Conservation (phyloP, 2,797 vertebrate genomes). For the Brachyalestes nurse region DNA sequence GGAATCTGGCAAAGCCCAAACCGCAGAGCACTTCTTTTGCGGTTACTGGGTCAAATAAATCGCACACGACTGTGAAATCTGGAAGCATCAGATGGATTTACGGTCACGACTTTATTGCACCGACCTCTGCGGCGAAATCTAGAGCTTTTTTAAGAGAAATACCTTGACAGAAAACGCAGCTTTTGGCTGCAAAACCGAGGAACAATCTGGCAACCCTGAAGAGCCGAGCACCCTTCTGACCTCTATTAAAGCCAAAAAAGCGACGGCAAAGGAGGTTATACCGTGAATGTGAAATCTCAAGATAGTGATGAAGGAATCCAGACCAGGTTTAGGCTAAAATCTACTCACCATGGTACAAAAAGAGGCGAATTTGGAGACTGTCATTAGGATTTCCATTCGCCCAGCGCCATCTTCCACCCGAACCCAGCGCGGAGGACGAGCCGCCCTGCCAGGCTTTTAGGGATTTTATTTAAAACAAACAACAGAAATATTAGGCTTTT, state of each 20-base stretch:
- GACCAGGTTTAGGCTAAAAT: background rate
- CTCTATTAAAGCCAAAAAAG: conserved; percentile 52
- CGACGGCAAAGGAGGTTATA: background rate
- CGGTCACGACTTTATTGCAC: background rate
- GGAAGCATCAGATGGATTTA: background rate
- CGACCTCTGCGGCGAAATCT: conserved; percentile 22
- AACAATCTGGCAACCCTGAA: conserved; percentile 29
- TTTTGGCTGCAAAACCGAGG: conserved; percentile 64
- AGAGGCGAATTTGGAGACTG: conserved; percentile 98
- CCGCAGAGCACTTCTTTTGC: conserved; percentile 46
- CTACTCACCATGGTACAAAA: conserved; percentile 97
- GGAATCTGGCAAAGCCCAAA: conserved; percentile 13
- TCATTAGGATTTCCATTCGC: conserved; percentile 99
- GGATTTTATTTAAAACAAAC: background rate
- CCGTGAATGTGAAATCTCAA: background rate
- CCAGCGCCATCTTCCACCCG: conserved; percentile 96
- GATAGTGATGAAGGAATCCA: background rate
- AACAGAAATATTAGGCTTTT: background rate
- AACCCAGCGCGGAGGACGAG: conserved; percentile 77
- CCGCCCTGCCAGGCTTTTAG: conserved; percentile 49
- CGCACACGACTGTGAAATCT: conserved; percentile 20
- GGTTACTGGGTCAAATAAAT: conserved; percentile 44
- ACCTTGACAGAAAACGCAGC: conserved; percentile 57
- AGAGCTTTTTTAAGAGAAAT: conserved; percentile 12
- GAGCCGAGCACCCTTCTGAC: conserved; percentile 32